phyloP scores from a whole-genome alignment of 2,797 vertebrate species.

The Distichodus sexfasciatus region DNA sequence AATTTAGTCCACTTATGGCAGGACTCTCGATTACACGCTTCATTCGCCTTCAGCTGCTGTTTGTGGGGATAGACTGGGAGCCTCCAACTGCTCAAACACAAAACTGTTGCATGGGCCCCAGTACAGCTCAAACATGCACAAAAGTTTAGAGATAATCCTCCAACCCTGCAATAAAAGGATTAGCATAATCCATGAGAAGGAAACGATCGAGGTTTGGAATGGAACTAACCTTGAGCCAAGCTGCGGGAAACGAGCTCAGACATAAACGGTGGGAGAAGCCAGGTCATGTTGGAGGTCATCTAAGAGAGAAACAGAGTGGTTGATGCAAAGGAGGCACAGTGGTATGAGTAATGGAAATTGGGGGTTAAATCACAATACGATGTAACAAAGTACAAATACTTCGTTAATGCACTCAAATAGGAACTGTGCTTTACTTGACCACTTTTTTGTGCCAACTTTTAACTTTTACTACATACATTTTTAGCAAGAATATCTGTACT shows the following conservation, averaged over 20 bases:
- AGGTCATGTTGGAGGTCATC: conserved; percentile 18
- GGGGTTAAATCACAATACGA: no score
- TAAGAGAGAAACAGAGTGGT: conserved; percentile 17
- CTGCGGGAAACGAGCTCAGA: not conserved
- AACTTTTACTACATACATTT: no score
- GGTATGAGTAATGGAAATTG: conserved; percentile 3
- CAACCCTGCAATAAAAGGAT: not conserved
- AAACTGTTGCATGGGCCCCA: not conserved
- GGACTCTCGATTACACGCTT: conserved; percentile 42
- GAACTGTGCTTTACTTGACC: no score
- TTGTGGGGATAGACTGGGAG: conserved; percentile 48
- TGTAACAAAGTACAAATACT: no score
- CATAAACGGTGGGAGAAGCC: not conserved
- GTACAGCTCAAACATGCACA: not conserved
- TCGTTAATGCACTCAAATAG: no score
- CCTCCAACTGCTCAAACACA: conserved; percentile 47
- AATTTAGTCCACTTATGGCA: conserved; percentile 67
- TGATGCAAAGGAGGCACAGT: no score
- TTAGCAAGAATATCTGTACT: no score
- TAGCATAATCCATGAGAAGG: not conserved
- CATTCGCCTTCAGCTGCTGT: conserved; percentile 26
- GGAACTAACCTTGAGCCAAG: not conserved
- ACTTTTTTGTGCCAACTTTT: no score
- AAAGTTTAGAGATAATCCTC: not conserved
- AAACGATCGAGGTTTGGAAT: not conserved